Percentiles rank a stretch among this genome's conserved stretches.
phyloP scores from a whole-genome alignment of 2,888 invertebrate species.

The Orthosia cruda region DNA sequence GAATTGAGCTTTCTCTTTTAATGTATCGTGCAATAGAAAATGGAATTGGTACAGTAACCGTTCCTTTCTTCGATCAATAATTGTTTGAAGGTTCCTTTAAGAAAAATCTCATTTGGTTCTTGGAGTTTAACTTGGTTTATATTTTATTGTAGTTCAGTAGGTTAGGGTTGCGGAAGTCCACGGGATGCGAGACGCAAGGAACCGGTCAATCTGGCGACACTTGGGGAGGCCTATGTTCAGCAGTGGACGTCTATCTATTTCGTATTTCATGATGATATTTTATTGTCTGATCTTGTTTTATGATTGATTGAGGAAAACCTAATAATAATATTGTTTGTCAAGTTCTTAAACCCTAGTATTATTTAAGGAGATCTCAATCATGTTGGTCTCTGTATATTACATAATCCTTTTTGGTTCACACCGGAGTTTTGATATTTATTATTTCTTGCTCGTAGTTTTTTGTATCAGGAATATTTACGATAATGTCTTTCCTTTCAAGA shows the following conservation, averaged over 20 bases:
- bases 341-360: neutral
- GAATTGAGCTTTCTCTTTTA: conserved; percentile 44
- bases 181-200: no score
- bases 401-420: neutral
- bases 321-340: neutral
- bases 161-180: no score
- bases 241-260: no score
- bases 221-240: no score
- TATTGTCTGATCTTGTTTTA: neutral
- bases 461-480: conserved; percentile 15
- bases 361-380: neutral
- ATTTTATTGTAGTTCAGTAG: no score
- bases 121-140: no score
- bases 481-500: conserved; percentile 1
- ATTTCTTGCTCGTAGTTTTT: neutral
- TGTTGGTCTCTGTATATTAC: neutral
- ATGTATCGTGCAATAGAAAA: conserved; percentile 13
- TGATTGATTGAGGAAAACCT: neutral
- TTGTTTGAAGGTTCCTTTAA: no score
- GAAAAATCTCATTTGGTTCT: no score
- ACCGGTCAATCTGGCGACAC: no score
- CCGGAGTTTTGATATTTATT: no score
- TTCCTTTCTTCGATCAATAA: no score
- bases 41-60: neutral
- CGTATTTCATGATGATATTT: neutral